phyloP scores from a whole-genome alignment of 2,797 vertebrate species.

The Cottoperca gobio region DNA sequence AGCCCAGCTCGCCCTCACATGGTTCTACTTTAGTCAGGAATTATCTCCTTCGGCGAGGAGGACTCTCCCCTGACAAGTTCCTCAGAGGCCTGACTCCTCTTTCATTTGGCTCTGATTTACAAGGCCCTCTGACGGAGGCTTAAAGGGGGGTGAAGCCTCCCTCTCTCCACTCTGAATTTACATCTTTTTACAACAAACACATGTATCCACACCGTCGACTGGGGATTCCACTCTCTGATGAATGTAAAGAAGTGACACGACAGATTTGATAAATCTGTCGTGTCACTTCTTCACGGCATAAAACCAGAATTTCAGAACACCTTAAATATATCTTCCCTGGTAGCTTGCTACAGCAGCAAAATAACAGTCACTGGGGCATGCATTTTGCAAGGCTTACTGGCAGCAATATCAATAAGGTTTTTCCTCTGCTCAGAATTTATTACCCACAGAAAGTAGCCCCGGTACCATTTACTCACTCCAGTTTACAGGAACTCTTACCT shows the following conservation, averaged over 20 bases:
- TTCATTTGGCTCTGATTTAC: conserved; percentile 77
- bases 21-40: conserved; percentile 76
- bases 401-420: neutral
- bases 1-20: conserved; percentile 62
- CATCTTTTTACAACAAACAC: conserved; percentile 14
- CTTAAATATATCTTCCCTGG: conserved; percentile 37
- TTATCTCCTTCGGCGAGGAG: conserved; percentile 64
- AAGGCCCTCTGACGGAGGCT: conserved; percentile 37
- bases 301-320: conserved; percentile 32
- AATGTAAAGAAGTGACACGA: neutral
- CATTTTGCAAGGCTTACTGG: conserved; percentile 28
- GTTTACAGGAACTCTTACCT: conserved; percentile 74
- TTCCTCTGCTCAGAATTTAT: conserved; percentile 18
- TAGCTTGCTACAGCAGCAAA: conserved; percentile 6
- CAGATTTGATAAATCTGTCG: conserved; percentile 7
- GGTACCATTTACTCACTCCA: conserved; percentile 21
- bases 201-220: conserved; percentile 16
- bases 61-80: conserved; percentile 57
- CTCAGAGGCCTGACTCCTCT: conserved; percentile 58
- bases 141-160: neutral
- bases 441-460: conserved; percentile 32
- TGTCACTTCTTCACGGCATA: too few species aligned
- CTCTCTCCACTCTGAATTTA: conserved; percentile 1
- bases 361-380: conserved; percentile 14
- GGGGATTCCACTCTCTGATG: neutral